phyloP scores from a whole-genome alignment of 30 jellyfish, hydroid and myxozoan species.

The Pseudorhiza aurosa region DNA sequence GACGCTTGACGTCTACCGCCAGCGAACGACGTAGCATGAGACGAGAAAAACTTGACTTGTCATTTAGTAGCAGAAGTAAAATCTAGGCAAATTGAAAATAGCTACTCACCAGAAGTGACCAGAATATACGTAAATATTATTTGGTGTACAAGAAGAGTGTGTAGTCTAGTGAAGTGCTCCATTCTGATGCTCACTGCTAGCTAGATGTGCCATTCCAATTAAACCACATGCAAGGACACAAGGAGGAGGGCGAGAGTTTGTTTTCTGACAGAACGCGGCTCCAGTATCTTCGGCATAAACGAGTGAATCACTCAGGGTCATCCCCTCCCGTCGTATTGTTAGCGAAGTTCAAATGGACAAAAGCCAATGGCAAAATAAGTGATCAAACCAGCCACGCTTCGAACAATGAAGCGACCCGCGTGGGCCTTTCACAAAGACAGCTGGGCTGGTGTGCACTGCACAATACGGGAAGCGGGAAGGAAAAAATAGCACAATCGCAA shows the following conservation, averaged over 20 bases:
- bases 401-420: conserved; percentile 64
- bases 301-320: conserved; percentile 40
- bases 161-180: conserved; percentile 20
- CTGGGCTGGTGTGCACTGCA: conserved; percentile 6
- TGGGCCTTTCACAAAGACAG: conserved; percentile 46
- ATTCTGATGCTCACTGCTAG: neutral
- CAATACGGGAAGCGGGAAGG: conserved; percentile 2
- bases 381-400: conserved; percentile 73
- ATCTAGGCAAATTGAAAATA: no score
- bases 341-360: conserved; percentile 42
- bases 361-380: conserved; percentile 18
- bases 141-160: conserved; percentile 23
- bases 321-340: conserved; percentile 67
- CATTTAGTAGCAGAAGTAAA: no score
- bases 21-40: no score
- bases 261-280: conserved; percentile 26
- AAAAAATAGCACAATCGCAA: neutral
- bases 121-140: conserved; percentile 24
- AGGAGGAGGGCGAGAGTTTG: conserved; percentile 26
- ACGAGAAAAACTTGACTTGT: no score
- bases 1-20: no score
- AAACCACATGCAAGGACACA: no score
- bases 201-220: no score
- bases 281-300: conserved; percentile 60
- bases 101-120: conserved; percentile 37